Evolutionary conservation across 2,888 invertebrate species (phyloP), one percentile per base, ranked within the genome.

Genomic region (Cephus runcator): DNA sequence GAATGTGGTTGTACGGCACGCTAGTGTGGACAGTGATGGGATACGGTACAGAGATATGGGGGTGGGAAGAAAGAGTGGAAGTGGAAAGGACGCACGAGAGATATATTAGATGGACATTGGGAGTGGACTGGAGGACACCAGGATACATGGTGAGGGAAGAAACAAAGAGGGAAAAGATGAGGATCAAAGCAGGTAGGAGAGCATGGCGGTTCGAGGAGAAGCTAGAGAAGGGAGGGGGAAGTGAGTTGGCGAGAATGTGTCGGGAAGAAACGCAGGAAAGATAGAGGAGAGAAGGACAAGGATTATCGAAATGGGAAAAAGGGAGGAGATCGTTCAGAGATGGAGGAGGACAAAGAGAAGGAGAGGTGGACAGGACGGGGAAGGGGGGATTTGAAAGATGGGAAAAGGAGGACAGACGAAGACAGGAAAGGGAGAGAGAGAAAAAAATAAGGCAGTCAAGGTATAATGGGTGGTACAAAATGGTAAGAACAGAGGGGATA

Each of bases 31-130:
- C 78, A 34, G 77, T 81, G 12, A 34, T 75, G 12, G 69, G 73
- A 12, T 81, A 77, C 40, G 79, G 77, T n/a, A 75, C 76, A 6
- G 79, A 80, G 68, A 76, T 80, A 31, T 80, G 80, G 78, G 78
- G 80, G n/a, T 80, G 78, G 80, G 75, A 77, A 73, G 77, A 77
- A 36, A 69, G 76, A 30, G 36, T 73, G 31, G 36, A 76, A 11
- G 15, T 81, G 69, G 75, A 75, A 34, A 69, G 36, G 34, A n/a
- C 75, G 2, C 69, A 78, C 34, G 75, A 75, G 34, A 75, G 68
- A 68, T 78, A 75, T n/a, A 36, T 75, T 30, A 75, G 40, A 75
- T 78, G 68, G 75, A 30, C 30, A 34, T 15, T 79, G 31, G 78
- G 78, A 31, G 15, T 78, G n/a, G 78, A 78, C 75, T 30, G 78